Evolutionary conservation across 1,140 invertebrate genomes (phyloP).

Genomic region (Drosophila azteca): DNA sequence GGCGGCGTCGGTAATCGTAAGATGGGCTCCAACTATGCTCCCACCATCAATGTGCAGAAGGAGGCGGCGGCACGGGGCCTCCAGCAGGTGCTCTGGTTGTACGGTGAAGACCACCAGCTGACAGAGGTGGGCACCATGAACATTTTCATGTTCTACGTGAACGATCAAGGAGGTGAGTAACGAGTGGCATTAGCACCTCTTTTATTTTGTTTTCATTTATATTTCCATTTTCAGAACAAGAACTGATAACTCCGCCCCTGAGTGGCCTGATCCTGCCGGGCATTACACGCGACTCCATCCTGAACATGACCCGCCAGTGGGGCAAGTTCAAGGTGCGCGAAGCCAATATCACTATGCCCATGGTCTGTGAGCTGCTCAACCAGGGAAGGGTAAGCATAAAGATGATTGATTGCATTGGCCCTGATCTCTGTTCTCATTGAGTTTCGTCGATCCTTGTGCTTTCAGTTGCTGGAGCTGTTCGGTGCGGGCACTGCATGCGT

Average conservation of each 20-base stretch:
- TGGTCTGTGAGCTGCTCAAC: constrained; percentile 89
- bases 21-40: constrained; percentile 97
- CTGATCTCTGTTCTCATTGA: neutral
- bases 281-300: constrained; percentile 94
- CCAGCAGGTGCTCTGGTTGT: constrained; percentile 99
- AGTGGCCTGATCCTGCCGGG: constrained; percentile 97
- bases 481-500: constrained; percentile 97
- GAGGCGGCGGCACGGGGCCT: constrained; percentile 91
- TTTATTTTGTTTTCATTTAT: constrained; percentile 8
- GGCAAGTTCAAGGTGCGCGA: constrained; percentile 95
- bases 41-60: constrained; percentile 92
- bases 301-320: constrained; percentile 93
- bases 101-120: constrained; percentile 95
- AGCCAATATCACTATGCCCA: constrained; percentile 93
- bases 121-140: constrained; percentile 99
- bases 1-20: constrained; percentile 97
- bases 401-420: too few relatives aligned
- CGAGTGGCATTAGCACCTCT: neutral
- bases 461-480: constrained; percentile 95
- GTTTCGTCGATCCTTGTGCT: neutral
- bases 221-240: constrained; percentile 88
- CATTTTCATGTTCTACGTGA: constrained; percentile 95
- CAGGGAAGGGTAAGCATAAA: constrained; percentile 91
- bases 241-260: constrained; percentile 96
- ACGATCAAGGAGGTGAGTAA: constrained; percentile 93